These are phyloP conservation scores for Nemotelus nigrinus DNA, from an alignment of 2,888 invertebrate genomes.

Conservation along the genomic window DNA sequence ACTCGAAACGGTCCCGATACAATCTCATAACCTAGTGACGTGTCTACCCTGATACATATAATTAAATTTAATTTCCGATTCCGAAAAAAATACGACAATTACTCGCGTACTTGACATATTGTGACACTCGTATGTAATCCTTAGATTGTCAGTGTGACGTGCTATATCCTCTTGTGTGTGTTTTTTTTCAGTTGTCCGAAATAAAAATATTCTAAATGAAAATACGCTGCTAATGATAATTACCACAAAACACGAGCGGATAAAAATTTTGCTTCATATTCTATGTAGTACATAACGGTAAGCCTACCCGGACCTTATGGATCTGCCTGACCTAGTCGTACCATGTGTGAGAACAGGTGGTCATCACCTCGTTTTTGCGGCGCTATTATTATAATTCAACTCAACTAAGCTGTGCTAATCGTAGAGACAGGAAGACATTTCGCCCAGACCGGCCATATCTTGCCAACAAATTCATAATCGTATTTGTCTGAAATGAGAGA, in stretches of 20 bases:
- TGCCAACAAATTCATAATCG: slow-evolving; percentile 13
- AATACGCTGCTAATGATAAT: slow-evolving; percentile 26
- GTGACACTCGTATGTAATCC: neutral
- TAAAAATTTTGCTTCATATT: neutral
- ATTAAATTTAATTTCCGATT: slow-evolving; percentile 11
- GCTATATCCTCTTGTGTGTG: slow-evolving; percentile 23
- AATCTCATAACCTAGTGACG: no score
- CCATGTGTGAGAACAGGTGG: neutral
- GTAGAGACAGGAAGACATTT: neutral
- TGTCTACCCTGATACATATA: neutral
- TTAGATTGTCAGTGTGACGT: neutral
- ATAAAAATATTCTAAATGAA: neutral
- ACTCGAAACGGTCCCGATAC: no score
- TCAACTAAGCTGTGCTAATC: neutral
- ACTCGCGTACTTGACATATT: neutral
- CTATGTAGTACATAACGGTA: no score
- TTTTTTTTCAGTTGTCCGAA: neutral
- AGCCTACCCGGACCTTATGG: no score
- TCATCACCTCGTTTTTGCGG: neutral
- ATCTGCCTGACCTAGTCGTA: no score
- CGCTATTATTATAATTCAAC: neutral
- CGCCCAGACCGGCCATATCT: neutral
- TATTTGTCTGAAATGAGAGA: no score
- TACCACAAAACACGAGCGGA: slow-evolving; percentile 1
- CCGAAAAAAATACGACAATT: neutral